These are phyloP conservation scores for Wasmannia auropunctata DNA, from an alignment of 1,140 invertebrate species.

Conservation along the genomic window DNA sequence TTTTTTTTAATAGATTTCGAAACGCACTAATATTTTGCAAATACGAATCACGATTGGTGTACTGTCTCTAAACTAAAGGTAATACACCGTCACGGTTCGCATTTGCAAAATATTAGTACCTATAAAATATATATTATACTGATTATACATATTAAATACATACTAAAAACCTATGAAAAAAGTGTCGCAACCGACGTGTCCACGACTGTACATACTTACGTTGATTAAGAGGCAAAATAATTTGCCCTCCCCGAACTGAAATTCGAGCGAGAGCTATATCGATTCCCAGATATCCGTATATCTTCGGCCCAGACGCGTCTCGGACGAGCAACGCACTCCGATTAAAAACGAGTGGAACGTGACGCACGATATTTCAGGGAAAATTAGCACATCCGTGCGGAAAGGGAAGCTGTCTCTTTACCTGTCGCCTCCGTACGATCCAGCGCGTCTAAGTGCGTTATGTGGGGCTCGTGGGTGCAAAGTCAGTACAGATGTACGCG, in stretches of 20 bases:
- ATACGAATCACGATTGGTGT: no score
- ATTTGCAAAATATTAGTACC: no score
- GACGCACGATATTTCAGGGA: not conserved
- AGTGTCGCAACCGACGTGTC: no score
- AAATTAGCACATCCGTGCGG: not conserved
- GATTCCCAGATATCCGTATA: slow-evolving; percentile 9
- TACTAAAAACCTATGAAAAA: no score
- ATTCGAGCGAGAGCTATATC: not conserved
- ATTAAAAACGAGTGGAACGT: not conserved
- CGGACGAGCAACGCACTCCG: not conserved
- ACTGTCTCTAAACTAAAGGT: no score
- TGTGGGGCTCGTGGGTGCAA: slow-evolving; percentile 1
- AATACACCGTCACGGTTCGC: no score
- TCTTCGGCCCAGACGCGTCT: slow-evolving; percentile 3
- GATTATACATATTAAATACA: no score
- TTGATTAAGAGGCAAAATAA: not conserved
- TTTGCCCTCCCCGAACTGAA: not conserved
- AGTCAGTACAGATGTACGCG: slow-evolving; percentile 41
- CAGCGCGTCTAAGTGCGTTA: not conserved
- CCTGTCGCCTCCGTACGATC: slow-evolving; percentile 5
- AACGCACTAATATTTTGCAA: no score
- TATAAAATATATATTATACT: no score
- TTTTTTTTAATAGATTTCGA: no score
- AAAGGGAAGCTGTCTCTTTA: not conserved
- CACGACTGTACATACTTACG: no score